Evolutionary conservation across 2,888 invertebrate species (phyloP).

Genomic region (Hololepta plana): DNA sequence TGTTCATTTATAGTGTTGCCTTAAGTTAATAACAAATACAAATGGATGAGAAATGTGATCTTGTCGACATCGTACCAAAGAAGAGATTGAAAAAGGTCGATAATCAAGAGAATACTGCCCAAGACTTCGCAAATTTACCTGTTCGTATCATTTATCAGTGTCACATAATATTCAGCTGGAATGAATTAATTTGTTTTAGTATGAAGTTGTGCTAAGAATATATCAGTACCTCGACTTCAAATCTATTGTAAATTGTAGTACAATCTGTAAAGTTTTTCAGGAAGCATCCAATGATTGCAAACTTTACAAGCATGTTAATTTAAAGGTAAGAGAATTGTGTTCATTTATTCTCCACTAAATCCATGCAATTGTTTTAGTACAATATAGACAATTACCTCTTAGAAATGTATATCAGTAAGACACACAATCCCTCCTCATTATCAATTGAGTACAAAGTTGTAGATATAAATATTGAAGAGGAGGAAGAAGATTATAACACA

Average conservation of each 20-base stretch:
- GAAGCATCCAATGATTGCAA: slow-evolving; percentile 15
- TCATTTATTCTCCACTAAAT: too few relatives aligned
- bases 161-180: not conserved
- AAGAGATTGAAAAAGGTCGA: too few relatives aligned
- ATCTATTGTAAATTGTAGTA: slow-evolving; percentile 15
- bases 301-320: slow-evolving; percentile 15
- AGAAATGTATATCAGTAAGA: slow-evolving; percentile 16
- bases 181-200: slow-evolving; percentile 12
- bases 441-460: slow-evolving; percentile 15
- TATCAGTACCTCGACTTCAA: slow-evolving; percentile 16
- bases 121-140: slow-evolving; percentile 9
- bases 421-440: slow-evolving; percentile 14
- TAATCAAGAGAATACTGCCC: too few relatives aligned
- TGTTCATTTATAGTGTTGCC: too few relatives aligned
- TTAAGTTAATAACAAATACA: too few relatives aligned
- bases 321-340: slow-evolving; percentile 13
- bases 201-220: slow-evolving; percentile 14
- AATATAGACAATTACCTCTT: slow-evolving; percentile 16
- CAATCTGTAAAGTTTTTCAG: slow-evolving; percentile 16
- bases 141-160: slow-evolving; percentile 6
- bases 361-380: too few relatives aligned
- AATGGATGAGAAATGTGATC: too few relatives aligned
- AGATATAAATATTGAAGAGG: slow-evolving; percentile 12
- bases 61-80: too few relatives aligned
- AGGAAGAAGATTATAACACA: slow-evolving; percentile 14